Evolutionary conservation across 2,113 vertebrate species (phyloP).

Genomic region (Acanthochromis polyacanthus): DNA sequence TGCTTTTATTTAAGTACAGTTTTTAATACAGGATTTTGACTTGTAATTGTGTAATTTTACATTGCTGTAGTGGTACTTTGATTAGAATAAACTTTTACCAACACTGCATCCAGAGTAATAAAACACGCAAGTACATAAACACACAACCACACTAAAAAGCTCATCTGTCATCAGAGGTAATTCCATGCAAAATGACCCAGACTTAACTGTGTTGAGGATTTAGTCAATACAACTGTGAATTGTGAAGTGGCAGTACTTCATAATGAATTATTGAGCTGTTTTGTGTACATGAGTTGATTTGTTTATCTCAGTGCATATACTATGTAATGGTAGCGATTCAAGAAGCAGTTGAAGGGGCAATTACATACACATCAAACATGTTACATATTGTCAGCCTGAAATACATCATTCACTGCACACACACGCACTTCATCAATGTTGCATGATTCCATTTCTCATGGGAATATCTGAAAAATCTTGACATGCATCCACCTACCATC

Average conservation of each 20-base stretch:
- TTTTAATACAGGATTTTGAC: too few species aligned
- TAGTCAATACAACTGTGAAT: neutral
- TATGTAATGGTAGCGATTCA: constrained; percentile 20
- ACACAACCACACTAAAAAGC: too few species aligned
- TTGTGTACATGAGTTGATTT: constrained; percentile 7
- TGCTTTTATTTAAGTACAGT: too few species aligned
- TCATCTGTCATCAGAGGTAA: too few species aligned
- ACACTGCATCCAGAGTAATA: too few species aligned
- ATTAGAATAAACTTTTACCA: too few species aligned
- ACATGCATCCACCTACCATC: constrained; percentile 46
- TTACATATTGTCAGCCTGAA: constrained; percentile 1
- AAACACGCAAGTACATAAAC: too few species aligned
- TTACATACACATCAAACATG: constrained; percentile 28
- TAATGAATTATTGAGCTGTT: constrained; percentile 24
- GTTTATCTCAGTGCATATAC: constrained; percentile 16
- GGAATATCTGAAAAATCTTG: constrained; percentile 42
- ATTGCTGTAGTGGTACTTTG: too few species aligned
- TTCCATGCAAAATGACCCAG: neutral
- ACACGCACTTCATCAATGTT: constrained; percentile 48
- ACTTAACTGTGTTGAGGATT: neutral
- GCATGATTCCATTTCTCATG: constrained; percentile 16
- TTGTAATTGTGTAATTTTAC: too few species aligned
- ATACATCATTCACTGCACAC: neutral
- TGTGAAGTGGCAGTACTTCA: neutral
- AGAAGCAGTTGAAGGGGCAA: constrained; percentile 25